Conservation (phyloP, 2,113 vertebrate genomes). For the Amphiprion ocellaris region DNA sequence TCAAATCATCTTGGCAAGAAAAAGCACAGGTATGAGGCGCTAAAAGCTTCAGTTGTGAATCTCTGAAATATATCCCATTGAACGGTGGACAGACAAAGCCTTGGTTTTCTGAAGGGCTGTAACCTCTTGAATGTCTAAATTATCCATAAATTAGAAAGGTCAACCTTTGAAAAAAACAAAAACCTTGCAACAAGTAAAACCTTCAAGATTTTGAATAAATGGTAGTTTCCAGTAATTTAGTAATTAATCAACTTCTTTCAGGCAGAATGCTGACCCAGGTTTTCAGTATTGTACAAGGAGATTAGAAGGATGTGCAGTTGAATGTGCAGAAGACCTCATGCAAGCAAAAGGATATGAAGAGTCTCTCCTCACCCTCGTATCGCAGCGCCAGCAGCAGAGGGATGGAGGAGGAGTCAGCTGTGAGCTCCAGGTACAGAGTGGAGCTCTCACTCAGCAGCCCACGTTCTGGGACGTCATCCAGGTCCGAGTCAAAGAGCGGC, state of each 20-base stretch:
- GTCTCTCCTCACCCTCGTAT: slow-evolving; percentile 89
- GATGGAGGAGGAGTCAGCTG: slow-evolving; percentile 90
- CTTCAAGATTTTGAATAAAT: background rate
- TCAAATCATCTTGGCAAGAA: background rate
- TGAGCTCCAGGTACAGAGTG: slow-evolving; percentile 90
- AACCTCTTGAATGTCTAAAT: too few species aligned
- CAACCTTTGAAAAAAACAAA: too few species aligned
- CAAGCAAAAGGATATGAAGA: background rate
- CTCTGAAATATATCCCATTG: slow-evolving; percentile 39
- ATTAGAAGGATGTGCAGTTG: slow-evolving; percentile 1
- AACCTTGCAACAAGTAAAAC: background rate
- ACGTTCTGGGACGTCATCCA: slow-evolving; percentile 92
- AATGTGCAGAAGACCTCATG: slow-evolving; percentile 24
- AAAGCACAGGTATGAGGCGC: slow-evolving; percentile 19
- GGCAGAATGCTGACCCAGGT: slow-evolving; percentile 9
- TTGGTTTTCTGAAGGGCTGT: too few species aligned
- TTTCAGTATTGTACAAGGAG: slow-evolving; percentile 3
- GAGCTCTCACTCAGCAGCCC: slow-evolving; percentile 91
- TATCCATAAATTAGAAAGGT: too few species aligned
- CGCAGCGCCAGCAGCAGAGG: slow-evolving; percentile 91
- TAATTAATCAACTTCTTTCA: slow-evolving; percentile 1
- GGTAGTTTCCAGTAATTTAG: background rate
- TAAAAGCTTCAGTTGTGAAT: slow-evolving; percentile 7
- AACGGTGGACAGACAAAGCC: slow-evolving; percentile 4
- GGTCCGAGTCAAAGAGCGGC: slow-evolving; percentile 91